Base-by-base conservation (phyloP, 2,797 vertebrate species). In the Sandelia bainsii region DNA sequence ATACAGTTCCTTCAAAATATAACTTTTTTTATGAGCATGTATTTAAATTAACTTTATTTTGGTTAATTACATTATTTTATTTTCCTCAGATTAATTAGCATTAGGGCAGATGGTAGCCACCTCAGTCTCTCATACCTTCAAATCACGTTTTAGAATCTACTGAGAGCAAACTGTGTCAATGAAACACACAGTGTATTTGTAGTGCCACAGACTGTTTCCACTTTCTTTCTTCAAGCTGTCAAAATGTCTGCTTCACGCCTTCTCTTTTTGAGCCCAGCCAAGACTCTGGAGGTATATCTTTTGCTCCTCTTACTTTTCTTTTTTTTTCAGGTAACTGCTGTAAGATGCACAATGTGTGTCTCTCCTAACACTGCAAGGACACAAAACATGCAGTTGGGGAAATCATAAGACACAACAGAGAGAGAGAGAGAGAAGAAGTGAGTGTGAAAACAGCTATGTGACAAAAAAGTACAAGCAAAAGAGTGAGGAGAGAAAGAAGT, bases 341-440 rank as follows among this genome's bases (percentile, higher is more conserved):
- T 72, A 61, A 62, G 59, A 80, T 76, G 57, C 75, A 70, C 79
- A 77, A 79, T 37, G 68, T 67, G 69, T 78, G 83, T 82, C 75
- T 80, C 69, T 20, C 19, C 70, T 63, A 69, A 75, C 71, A 79
- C 82, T 60, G 71, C 51, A 67, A 82, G 78, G 77, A 88, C 81
- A 85, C 80, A 50, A 79, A 90, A 89, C 79, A 77, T 72, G 78
- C 76, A 66, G 83, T 69, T 60, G 61, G 82, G 77, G 71, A 88
- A 86, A 87, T 76, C 75, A 75, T 23, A 46, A 77, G 81, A 85
- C 83, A 78, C 14, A 64, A 70, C 63, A 66, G 56, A 61, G 22
- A 67, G 34, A 50, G 44, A 37, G 49, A 46, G 51, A 54, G 25
- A 48, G 32, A 77, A 25, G 7, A 34, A 57, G 50, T 2, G 39